phyloP scores from a whole-genome alignment of 2,797 vertebrate genomes.

The Fistularia tabacaria region DNA sequence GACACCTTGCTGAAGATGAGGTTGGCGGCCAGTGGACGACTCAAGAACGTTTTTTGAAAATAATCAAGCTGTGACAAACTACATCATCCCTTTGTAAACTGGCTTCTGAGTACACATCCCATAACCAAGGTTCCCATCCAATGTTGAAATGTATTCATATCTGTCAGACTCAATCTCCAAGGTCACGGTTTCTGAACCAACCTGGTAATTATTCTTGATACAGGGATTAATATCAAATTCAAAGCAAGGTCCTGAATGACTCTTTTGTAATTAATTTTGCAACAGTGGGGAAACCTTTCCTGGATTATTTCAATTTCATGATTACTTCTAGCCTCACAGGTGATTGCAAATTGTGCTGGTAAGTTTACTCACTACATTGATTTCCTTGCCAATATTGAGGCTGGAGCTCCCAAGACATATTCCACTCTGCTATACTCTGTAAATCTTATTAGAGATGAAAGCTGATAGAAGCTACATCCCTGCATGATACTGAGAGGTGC shows the following conservation, averaged over 20 bases:
- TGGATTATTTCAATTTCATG: conserved; percentile 85
- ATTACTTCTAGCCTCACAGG: conserved; percentile 78
- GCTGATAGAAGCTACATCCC: conserved; percentile 35
- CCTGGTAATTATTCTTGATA: conserved; percentile 84
- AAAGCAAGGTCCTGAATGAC: conserved; percentile 64
- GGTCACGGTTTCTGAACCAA: conserved; percentile 63
- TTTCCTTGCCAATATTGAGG: conserved; percentile 85
- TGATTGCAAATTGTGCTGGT: conserved; percentile 76
- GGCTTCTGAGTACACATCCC: too few relatives aligned
- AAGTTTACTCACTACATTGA: conserved; percentile 88
- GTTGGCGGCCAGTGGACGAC: too few relatives aligned
- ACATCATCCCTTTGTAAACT: too few relatives aligned
- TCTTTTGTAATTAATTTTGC: conserved; percentile 82
- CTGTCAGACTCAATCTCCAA: conserved; percentile 37
- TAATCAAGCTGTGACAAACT: too few relatives aligned
- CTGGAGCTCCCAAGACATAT: conserved; percentile 78
- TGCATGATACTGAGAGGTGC: conserved; percentile 28
- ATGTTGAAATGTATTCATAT: conserved; percentile 30
- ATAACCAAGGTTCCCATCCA: conserved; percentile 28
- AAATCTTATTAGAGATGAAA: conserved; percentile 64
- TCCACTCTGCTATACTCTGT: conserved; percentile 54
- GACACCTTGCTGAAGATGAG: too few relatives aligned
- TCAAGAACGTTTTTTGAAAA: too few relatives aligned
- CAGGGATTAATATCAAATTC: conserved; percentile 84
- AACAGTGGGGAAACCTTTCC: conserved; percentile 64